Evolutionary conservation across 2,888 invertebrate genomes (phyloP).

Genomic region (Hemistola chrysoprasaria): DNA sequence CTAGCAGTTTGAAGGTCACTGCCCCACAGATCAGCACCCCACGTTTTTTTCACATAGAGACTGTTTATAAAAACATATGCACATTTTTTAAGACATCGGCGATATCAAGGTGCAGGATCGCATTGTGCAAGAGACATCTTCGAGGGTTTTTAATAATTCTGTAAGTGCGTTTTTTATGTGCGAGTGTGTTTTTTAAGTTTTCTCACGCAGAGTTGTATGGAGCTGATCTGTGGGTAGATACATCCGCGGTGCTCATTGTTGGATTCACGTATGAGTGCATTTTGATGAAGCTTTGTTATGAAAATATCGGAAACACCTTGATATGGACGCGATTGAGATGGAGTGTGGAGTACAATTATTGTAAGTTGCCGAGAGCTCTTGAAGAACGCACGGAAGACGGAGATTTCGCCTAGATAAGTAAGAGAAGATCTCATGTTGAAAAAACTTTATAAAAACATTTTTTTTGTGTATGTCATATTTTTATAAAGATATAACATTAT

Average conservation of each 20-base stretch:
- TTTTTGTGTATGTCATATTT: too few relatives aligned
- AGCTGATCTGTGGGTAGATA: slow-evolving; percentile 80
- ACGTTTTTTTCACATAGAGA: slow-evolving; percentile 55
- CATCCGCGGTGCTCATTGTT: slow-evolving; percentile 66
- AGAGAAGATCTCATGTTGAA: too few relatives aligned
- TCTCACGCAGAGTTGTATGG: slow-evolving; percentile 76
- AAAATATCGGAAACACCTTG: slow-evolving; percentile 24
- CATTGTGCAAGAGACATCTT: slow-evolving; percentile 73
- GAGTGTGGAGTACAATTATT: too few relatives aligned
- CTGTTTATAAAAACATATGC: slow-evolving; percentile 80
- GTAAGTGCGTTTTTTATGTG: slow-evolving; percentile 71
- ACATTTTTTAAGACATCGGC: slow-evolving; percentile 75
- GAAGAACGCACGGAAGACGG: too few relatives aligned
- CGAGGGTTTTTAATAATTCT: slow-evolving; percentile 72
- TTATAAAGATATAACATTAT: too few relatives aligned
- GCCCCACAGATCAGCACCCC: slow-evolving; percentile 46
- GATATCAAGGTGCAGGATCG: slow-evolving; percentile 65
- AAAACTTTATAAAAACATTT: too few relatives aligned
- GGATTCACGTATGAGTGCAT: slow-evolving; percentile 58
- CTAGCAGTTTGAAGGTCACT: slow-evolving; percentile 46
- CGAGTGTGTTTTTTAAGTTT: slow-evolving; percentile 76
- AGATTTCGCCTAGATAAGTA: too few relatives aligned
- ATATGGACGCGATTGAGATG: slow-evolving; percentile 3
- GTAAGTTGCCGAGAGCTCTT: too few relatives aligned
- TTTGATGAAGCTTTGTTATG: slow-evolving; percentile 47